Percentiles rank a stretch among this genome's conserved stretches.
Evolutionary conservation across 2,888 invertebrate genomes (phyloP).

Genomic region (Cantharis nigra): DNA sequence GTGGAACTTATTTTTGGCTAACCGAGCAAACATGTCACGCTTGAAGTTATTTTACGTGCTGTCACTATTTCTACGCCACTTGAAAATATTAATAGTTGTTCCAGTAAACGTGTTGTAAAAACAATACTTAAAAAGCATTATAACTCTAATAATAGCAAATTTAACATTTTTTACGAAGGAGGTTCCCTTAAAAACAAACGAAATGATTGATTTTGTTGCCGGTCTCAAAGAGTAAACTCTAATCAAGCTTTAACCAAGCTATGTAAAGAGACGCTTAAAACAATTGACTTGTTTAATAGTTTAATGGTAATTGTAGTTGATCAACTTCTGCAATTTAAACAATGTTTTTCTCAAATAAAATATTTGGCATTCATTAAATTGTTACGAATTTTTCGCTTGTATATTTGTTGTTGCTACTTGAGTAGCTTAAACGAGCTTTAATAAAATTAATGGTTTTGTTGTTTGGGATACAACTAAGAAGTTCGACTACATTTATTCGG

Average conservation of each 20-base stretch:
- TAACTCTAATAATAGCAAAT: constrained; percentile 2
- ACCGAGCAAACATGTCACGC: not conserved
- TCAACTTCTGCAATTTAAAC: not conserved
- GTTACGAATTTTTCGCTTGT: not conserved
- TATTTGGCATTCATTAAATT: not conserved
- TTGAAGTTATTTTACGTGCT: not conserved
- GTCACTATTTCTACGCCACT: not conserved
- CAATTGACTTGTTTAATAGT: constrained; percentile 21
- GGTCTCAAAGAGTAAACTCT: constrained; percentile 14
- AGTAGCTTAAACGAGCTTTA: not conserved
- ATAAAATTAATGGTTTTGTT: not conserved
- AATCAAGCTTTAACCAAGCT: constrained; percentile 14
- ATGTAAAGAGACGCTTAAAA: constrained; percentile 14
- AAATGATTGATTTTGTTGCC: constrained; percentile 16
- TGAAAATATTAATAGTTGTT: not conserved
- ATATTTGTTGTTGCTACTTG: not conserved
- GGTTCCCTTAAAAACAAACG: constrained; percentile 1
- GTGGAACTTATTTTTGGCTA: not conserved
- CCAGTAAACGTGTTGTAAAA: not conserved
- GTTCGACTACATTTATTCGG: not conserved
- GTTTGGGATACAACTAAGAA: not conserved
- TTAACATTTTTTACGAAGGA: not conserved
- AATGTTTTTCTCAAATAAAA: not conserved
- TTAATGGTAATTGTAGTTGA: constrained; percentile 9
- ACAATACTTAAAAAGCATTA: not conserved